phyloP scores from a whole-genome alignment of 2,888 invertebrate species.

The Pterostichus madidus region DNA sequence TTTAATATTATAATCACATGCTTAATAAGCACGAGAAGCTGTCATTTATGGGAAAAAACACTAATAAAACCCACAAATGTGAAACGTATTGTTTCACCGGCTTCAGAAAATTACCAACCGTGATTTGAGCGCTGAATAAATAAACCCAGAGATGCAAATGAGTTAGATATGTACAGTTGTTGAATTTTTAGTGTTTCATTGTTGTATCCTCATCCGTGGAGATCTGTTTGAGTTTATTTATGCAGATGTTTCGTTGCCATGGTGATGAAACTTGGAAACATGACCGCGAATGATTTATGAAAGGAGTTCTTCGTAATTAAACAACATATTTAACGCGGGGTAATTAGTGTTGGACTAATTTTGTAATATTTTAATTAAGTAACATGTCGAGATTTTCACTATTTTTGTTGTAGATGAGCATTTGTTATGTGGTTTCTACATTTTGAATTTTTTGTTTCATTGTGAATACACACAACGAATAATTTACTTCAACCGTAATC shows the following conservation, averaged over 20 bases:
- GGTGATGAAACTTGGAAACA: conserved; percentile 63
- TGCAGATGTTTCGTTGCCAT: conserved; percentile 58
- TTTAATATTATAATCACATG: conserved; percentile 70
- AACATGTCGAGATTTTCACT: conserved; percentile 22
- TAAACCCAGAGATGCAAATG: conserved; percentile 67
- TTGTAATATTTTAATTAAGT: conserved; percentile 51
- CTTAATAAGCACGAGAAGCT: conserved; percentile 71
- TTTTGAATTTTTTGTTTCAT: neutral
- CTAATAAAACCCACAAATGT: conserved; percentile 69
- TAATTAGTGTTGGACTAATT: conserved; percentile 54
- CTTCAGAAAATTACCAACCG: conserved; percentile 53
- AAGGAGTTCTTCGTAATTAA: conserved; percentile 61
- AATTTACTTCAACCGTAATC: conserved; percentile 40
- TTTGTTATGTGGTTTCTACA: conserved; percentile 42
- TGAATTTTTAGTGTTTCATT: conserved; percentile 70
- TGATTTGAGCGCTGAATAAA: conserved; percentile 67
- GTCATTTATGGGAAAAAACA: conserved; percentile 71
- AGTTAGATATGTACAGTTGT: conserved; percentile 67
- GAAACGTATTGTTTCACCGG: conserved; percentile 66
- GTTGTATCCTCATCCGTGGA: conserved; percentile 68
- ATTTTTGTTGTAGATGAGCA: conserved; percentile 28
- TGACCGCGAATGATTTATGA: conserved; percentile 62
- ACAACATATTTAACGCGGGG: conserved; percentile 50
- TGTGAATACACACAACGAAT: conserved; percentile 27
- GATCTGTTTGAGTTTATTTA: conserved; percentile 54